Conservation (phyloP, 2,113 vertebrate genomes). For the Sciurus niger region DNA sequence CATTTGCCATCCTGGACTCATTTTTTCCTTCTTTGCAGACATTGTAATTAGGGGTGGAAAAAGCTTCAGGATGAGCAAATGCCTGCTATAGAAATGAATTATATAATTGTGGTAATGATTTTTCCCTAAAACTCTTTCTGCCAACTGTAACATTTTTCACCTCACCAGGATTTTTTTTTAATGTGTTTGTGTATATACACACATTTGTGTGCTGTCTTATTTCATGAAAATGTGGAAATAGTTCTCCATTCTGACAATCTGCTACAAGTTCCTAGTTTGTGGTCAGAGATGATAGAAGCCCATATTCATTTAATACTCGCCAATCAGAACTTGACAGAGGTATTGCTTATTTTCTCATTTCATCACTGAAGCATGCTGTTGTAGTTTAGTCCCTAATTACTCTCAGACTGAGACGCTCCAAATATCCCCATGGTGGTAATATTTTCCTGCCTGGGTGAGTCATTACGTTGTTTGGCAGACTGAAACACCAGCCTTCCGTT, state of each 20-base stretch:
- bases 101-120: conserved; percentile 88
- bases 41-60: conserved; percentile 87
- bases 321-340: conserved; percentile 92
- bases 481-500: conserved; percentile 92
- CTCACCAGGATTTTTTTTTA: conserved; percentile 72
- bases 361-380: conserved; percentile 93
- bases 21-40: conserved; percentile 83
- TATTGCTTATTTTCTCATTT: conserved; percentile 93
- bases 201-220: conserved; percentile 69
- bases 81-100: conserved; percentile 88
- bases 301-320: conserved; percentile 89
- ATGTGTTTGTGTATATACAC: neutral
- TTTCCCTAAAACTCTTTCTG: conserved; percentile 88
- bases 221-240: conserved; percentile 85
- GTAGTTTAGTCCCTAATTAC: conserved; percentile 98
- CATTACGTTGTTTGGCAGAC: conserved; percentile 96
- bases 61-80: conserved; percentile 82
- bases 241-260: conserved; percentile 84
- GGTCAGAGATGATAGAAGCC: conserved; percentile 88
- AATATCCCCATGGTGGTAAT: conserved; percentile 97
- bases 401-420: conserved; percentile 93
- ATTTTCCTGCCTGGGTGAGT: conserved; percentile 96
- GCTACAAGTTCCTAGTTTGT: conserved; percentile 87
- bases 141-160: conserved; percentile 87
- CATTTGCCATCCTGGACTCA: conserved; percentile 82